Percentiles rank a stretch among this genome's conserved stretches.
Evolutionary conservation across 2,797 vertebrate genomes (phyloP).

Genomic region (Brotula barbata): DNA sequence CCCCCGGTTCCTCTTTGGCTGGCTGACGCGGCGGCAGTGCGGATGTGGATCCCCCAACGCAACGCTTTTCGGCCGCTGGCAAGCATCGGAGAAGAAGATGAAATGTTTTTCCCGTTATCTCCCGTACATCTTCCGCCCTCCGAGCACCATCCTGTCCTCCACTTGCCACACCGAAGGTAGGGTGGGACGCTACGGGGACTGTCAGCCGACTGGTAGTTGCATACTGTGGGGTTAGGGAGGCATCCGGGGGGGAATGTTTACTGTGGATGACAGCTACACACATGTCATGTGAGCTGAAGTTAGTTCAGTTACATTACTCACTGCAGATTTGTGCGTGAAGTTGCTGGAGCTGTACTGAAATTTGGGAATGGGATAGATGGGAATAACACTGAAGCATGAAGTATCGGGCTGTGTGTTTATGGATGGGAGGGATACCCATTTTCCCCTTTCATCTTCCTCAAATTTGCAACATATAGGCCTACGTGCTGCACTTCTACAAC

Average conservation of each 20-base stretch:
- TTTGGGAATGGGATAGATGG: constrained; percentile 17
- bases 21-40: constrained; percentile 72
- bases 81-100: constrained; percentile 86
- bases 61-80: constrained; percentile 66
- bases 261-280: constrained; percentile 18
- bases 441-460: constrained; percentile 3
- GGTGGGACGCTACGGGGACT: constrained; percentile 58
- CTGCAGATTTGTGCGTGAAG: constrained; percentile 53
- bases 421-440: constrained; percentile 16
- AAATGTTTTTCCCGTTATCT: constrained; percentile 98
- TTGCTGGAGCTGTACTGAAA: constrained; percentile 43
- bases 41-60: constrained; percentile 78
- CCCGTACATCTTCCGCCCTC: constrained; percentile 94
- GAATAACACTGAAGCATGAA: constrained; percentile 20
- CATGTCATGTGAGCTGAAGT: constrained; percentile 59
- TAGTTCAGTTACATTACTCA: constrained; percentile 32
- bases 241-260: constrained; percentile 36
- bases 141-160: constrained; percentile 91
- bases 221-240: constrained; percentile 36
- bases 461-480: constrained; percentile 40
- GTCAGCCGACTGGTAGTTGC: constrained; percentile 57
- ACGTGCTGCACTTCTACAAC: neutral
- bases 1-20: constrained; percentile 44
- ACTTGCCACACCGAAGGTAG: constrained; percentile 97
- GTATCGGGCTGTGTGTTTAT: constrained; percentile 22